phyloP scores from a whole-genome alignment of 2,797 vertebrate species.

The Neostethus bicornis region DNA sequence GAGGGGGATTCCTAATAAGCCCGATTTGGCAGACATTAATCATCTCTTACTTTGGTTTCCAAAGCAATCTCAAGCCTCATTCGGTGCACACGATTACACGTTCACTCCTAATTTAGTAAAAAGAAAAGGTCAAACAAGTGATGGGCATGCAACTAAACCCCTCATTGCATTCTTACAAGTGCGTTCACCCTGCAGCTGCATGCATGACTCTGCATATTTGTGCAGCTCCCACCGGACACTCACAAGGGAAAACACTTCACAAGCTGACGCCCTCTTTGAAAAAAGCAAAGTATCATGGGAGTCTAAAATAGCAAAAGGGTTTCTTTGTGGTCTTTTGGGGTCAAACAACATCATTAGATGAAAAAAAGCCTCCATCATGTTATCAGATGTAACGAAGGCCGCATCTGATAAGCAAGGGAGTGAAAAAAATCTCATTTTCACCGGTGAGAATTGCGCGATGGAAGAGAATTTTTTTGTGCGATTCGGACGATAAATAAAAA shows the following conservation, averaged over 20 bases:
- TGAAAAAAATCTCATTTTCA: conserved; percentile 61
- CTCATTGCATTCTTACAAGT: conserved; percentile 17
- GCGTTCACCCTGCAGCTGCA: conserved; percentile 44
- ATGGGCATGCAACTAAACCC: conserved; percentile 18
- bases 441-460: conserved; percentile 49
- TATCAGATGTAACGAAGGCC: conserved; percentile 65
- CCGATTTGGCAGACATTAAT: conserved; percentile 3
- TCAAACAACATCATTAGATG: conserved; percentile 45
- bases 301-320: conserved; percentile 10
- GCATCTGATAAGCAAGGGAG: conserved; percentile 60
- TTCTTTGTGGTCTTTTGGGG: conserved; percentile 23
- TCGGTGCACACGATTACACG: conserved; percentile 18
- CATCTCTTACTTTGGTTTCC: background rate
- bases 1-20: conserved; percentile 30
- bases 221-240: conserved; percentile 31
- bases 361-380: conserved; percentile 33
- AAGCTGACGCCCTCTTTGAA: conserved; percentile 24
- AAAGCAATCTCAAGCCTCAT: conserved; percentile 13
- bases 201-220: conserved; percentile 51
- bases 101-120: conserved; percentile 18
- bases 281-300: conserved; percentile 35
- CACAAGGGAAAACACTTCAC: conserved; percentile 19
- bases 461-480: conserved; percentile 27
- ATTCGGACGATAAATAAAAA: conserved; percentile 52
- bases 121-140: conserved; percentile 3